Conservation (phyloP, 2,113 vertebrate genomes). For the Cyanoderma ruficeps region DNA sequence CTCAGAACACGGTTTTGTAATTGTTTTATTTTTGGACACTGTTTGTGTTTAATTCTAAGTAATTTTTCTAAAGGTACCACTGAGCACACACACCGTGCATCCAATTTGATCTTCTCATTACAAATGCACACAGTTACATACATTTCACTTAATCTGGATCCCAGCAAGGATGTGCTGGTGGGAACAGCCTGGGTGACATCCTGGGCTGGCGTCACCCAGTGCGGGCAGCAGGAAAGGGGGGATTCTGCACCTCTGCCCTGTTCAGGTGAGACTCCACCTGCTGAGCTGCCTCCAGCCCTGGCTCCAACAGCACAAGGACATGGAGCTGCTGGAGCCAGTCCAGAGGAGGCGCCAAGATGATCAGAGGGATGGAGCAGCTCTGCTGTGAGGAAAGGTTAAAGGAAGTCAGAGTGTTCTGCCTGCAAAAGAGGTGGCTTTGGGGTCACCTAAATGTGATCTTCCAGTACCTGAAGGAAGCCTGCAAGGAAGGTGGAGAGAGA, state of each 20-base stretch:
- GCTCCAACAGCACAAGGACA: not conserved
- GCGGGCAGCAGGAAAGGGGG: accelerated
- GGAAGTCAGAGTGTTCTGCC: not conserved
- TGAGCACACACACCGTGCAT: not conserved
- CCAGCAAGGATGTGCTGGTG: not conserved
- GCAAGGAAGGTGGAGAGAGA: not conserved
- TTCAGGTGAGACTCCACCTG: not conserved
- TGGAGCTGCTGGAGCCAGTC: accelerated
- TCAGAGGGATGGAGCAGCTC: not conserved
- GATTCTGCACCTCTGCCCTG: not conserved
- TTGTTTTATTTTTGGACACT: slow-evolving; percentile 55
- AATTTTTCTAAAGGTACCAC: slow-evolving; percentile 24
- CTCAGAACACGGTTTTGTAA: slow-evolving; percentile 6
- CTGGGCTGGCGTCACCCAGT: not conserved
- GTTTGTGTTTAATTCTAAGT: slow-evolving; percentile 62
- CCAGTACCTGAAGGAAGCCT: not conserved
- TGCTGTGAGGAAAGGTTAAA: too few relatives aligned
- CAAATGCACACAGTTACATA: not conserved
- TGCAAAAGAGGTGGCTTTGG: not conserved
- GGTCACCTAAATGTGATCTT: not conserved
- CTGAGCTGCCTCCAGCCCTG: not conserved
- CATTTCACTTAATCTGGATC: not conserved
- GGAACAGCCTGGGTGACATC: not conserved
- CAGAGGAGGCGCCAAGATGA: accelerated
- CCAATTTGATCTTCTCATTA: slow-evolving; percentile 21